Evolutionary conservation across 2,113 vertebrate species (phyloP).

Genomic region (Saguinus imperator): DNA sequence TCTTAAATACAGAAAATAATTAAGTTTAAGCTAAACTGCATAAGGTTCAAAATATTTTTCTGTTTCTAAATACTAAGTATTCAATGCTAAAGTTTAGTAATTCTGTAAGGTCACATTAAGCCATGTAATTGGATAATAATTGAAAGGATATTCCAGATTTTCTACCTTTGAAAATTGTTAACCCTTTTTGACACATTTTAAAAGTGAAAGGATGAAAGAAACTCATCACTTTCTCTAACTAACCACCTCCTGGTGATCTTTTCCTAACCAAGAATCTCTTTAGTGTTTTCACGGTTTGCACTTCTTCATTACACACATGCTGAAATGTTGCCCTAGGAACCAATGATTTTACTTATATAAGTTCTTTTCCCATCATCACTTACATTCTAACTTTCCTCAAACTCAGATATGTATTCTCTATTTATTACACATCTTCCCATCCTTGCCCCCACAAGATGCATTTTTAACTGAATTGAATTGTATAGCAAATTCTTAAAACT

Average conservation of each 20-base stretch:
- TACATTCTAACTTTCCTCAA: neutral
- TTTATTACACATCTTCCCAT: neutral
- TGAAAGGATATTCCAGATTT: neutral
- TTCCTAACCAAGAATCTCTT: neutral
- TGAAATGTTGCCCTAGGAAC: neutral
- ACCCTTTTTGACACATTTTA: neutral
- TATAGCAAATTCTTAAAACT: neutral
- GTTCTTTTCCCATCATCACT: neutral
- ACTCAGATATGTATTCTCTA: neutral
- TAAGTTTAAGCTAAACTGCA: neutral
- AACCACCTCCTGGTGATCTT: neutral
- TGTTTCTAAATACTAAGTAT: neutral
- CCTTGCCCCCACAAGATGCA: neutral
- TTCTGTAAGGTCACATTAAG: slow-evolving; percentile 13
- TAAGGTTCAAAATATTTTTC: slow-evolving; percentile 3
- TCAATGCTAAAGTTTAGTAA: neutral
- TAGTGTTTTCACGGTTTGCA: neutral
- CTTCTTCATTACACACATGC: neutral
- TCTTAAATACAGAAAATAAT: slow-evolving; percentile 13
- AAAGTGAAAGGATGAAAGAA: neutral
- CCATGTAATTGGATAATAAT: neutral
- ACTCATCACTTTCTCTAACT: neutral
- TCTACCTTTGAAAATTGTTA: slow-evolving; percentile 13
- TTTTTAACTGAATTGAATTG: neutral
- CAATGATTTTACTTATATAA: neutral